Percentiles rank a stretch among this genome's conserved stretches.
phyloP scores from a whole-genome alignment of 2,888 invertebrate species.

The Hydraecia micacea region DNA sequence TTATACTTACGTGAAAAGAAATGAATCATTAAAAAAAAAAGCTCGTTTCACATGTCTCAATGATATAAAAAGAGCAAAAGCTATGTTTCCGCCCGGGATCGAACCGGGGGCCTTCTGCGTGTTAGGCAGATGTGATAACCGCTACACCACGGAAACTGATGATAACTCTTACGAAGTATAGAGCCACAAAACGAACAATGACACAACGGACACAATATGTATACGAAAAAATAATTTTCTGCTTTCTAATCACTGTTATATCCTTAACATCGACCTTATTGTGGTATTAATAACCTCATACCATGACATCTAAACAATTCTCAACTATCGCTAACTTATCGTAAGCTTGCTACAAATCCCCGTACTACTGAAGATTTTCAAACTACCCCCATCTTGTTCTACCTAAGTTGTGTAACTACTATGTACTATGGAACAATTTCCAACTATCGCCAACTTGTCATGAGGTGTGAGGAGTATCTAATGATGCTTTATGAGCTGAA shows the following conservation, averaged over 20 bases:
- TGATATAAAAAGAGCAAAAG: conserved; percentile 47
- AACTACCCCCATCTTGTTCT: conserved; percentile 52
- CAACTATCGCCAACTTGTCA: conserved; percentile 60
- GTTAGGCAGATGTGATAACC: conserved; percentile 97
- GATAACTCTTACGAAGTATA: fast-evolving
- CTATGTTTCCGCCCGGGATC: conserved; percentile 95
- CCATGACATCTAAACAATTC: background rate
- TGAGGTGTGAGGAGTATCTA: conserved; percentile 70
- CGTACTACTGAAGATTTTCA: conserved; percentile 67
- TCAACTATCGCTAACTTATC: conserved; percentile 27
- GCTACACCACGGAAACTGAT: conserved; percentile 95
- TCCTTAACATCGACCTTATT: background rate
- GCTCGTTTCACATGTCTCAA: background rate
- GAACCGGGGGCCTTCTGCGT: conserved; percentile 97
- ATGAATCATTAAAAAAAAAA: background rate
- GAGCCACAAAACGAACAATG: background rate
- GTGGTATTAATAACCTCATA: conserved; percentile 3
- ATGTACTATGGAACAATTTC: conserved; percentile 68
- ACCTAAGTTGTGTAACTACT: background rate
- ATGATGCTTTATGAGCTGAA: conserved; percentile 83
- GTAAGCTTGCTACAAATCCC: conserved; percentile 37
- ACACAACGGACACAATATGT: background rate
- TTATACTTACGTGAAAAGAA: background rate
- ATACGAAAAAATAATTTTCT: background rate
- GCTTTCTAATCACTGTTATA: background rate